Percentiles rank a stretch among this genome's conserved stretches.
Conservation (phyloP, 2,113 vertebrate genomes). For the Pyxicephalus adspersus region DNA sequence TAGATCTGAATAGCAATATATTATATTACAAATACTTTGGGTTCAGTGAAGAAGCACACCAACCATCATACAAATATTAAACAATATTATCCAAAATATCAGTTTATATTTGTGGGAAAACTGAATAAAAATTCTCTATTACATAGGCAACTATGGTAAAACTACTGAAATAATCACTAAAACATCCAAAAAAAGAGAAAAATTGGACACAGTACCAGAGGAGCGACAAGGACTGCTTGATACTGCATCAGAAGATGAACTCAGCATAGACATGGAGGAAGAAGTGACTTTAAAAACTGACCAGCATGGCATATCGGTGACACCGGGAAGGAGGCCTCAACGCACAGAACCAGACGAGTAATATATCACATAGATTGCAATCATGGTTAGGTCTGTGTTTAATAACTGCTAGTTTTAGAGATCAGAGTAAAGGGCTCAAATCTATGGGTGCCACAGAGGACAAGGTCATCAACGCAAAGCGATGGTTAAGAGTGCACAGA, state of each 20-base stretch:
- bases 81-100: too few species aligned
- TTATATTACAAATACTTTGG: too few species aligned
- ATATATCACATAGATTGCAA: constrained; percentile 16
- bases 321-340: constrained; percentile 72
- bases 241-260: constrained; percentile 65
- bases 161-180: constrained; percentile 67
- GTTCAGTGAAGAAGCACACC: too few species aligned
- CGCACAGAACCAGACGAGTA: constrained; percentile 83
- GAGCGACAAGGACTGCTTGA: constrained; percentile 71
- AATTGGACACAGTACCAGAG: constrained; percentile 61
- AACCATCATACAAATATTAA: too few species aligned
- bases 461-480: too few species aligned
- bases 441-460: too few species aligned
- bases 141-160: constrained; percentile 86
- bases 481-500: too few species aligned
- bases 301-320: constrained; percentile 73
- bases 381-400: neutral
- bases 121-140: too few species aligned
- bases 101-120: too few species aligned
- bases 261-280: constrained; percentile 66
- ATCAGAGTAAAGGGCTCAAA: too few species aligned
- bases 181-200: constrained; percentile 67
- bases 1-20: too few species aligned
- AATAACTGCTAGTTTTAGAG: neutral
- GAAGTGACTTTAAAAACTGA: constrained; percentile 35